Evolutionary conservation across 1,140 invertebrate species (phyloP).

Genomic region (Drosophila albomicans): DNA sequence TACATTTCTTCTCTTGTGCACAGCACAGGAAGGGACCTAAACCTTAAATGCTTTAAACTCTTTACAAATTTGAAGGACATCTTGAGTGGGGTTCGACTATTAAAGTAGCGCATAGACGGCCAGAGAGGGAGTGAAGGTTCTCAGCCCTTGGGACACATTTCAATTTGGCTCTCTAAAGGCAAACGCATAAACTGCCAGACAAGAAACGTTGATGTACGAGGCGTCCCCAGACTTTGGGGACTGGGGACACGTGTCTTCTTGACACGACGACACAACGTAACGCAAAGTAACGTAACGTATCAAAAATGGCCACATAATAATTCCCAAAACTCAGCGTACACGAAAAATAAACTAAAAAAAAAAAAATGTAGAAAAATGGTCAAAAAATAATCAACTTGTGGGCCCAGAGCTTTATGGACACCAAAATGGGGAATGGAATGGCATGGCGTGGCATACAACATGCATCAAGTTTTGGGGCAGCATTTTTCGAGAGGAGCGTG

Average conservation of each 20-base stretch:
- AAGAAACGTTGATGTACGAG: conserved; percentile 61
- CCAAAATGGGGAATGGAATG: conserved; percentile 14
- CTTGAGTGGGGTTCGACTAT: background rate
- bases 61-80: conserved; percentile 38
- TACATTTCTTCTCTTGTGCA: conserved; percentile 39
- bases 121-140: background rate
- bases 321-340: conserved; percentile 46
- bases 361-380: conserved; percentile 58
- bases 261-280: conserved; percentile 20
- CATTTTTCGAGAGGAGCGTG: conserved; percentile 33
- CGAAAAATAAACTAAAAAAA: conserved; percentile 29
- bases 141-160: conserved; percentile 67
- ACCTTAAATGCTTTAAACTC: conserved; percentile 40
- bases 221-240: conserved; percentile 6
- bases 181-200: conserved; percentile 68
- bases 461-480: conserved; percentile 25
- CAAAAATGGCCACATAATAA: conserved; percentile 73
- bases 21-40: background rate
- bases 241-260: conserved; percentile 56
- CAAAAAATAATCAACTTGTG: conserved; percentile 69
- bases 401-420: conserved; percentile 10
- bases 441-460: background rate
- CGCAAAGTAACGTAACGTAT: conserved; percentile 32
- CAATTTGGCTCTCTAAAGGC: conserved; percentile 69
- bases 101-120: background rate